Conservation (phyloP, 2,113 vertebrate genomes). For the Sarotherodon lohbergeri region DNA sequence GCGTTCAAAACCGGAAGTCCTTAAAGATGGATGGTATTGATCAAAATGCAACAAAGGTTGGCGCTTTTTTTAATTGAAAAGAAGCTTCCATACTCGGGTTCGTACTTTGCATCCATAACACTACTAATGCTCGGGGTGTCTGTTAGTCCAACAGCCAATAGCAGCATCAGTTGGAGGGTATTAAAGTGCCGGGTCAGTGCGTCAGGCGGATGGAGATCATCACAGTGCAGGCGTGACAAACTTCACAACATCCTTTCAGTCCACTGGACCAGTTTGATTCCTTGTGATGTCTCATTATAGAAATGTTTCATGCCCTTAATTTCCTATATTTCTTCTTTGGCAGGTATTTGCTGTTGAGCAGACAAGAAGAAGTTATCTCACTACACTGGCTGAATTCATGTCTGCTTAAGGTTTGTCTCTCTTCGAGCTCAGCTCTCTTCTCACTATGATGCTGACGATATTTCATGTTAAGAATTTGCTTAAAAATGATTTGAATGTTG, state of each 20-base stretch:
- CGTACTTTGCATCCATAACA: too few relatives aligned
- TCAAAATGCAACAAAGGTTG: too few relatives aligned
- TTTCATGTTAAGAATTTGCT: not conserved
- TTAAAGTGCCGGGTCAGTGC: not conserved
- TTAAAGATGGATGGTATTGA: too few relatives aligned
- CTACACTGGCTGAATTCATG: not conserved
- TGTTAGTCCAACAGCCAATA: not conserved
- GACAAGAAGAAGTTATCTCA: not conserved
- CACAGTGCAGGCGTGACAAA: not conserved
- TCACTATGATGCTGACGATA: not conserved
- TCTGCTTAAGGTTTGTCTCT: not conserved
- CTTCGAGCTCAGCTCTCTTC: not conserved
- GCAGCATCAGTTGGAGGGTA: not conserved
- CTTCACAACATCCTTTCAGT: not conserved
- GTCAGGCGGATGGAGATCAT: not conserved
- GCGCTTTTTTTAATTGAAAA: too few relatives aligned
- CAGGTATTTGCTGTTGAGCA: not conserved
- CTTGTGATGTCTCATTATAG: not conserved
- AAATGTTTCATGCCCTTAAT: not conserved
- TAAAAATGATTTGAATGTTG: not conserved
- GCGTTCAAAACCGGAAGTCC: too few relatives aligned
- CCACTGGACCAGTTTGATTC: not conserved
- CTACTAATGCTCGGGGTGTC: too few relatives aligned
- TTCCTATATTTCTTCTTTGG: not conserved
- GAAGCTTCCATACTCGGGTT: too few relatives aligned